A percentile compares a stretch with the other conserved stretches of the same genome.
Conservation (phyloP, 2,888 invertebrate genomes). For the Diarsia brunnea region DNA sequence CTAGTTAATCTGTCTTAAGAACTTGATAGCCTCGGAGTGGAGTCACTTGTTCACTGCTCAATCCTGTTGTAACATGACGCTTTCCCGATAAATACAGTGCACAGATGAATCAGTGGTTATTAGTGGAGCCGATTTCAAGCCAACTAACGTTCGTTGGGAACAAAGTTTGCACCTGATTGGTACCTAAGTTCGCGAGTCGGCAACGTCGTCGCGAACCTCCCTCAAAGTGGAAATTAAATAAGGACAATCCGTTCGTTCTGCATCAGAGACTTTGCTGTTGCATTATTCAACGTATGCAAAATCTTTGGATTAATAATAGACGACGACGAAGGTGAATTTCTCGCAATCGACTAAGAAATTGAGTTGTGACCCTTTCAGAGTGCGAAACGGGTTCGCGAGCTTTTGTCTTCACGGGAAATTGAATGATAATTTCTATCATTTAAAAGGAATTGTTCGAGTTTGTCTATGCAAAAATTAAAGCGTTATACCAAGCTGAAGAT, state of each 20-base stretch:
- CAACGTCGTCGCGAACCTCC: slow-evolving; percentile 69
- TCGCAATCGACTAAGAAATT: slow-evolving; percentile 78
- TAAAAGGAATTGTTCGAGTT: slow-evolving; percentile 58
- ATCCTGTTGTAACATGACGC: slow-evolving; percentile 56
- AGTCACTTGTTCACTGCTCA: slow-evolving; percentile 39
- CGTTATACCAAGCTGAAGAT: slow-evolving; percentile 24
- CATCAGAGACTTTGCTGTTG: slow-evolving; percentile 78
- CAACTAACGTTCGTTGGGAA: slow-evolving; percentile 66
- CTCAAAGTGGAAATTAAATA: slow-evolving; percentile 83
- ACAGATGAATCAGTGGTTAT: slow-evolving; percentile 59
- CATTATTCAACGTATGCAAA: slow-evolving; percentile 88
- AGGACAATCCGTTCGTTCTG: slow-evolving; percentile 83
- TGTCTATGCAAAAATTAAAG: slow-evolving; percentile 36
- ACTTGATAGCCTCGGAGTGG: slow-evolving; percentile 22
- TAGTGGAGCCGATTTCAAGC: slow-evolving; percentile 55
- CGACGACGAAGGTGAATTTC: slow-evolving; percentile 82
- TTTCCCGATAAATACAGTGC: slow-evolving; percentile 60
- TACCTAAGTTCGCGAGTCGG: slow-evolving; percentile 72
- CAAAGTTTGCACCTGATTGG: slow-evolving; percentile 75
- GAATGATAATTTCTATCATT: slow-evolving; percentile 72
- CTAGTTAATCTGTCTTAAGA: slow-evolving; percentile 33
- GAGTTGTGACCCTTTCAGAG: slow-evolving; percentile 80
- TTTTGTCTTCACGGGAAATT: slow-evolving; percentile 77
- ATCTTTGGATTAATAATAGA: slow-evolving; percentile 85
- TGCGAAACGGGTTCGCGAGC: slow-evolving; percentile 75